Conservation (phyloP, 2,113 vertebrate species). For the Tinamus guttatus region DNA sequence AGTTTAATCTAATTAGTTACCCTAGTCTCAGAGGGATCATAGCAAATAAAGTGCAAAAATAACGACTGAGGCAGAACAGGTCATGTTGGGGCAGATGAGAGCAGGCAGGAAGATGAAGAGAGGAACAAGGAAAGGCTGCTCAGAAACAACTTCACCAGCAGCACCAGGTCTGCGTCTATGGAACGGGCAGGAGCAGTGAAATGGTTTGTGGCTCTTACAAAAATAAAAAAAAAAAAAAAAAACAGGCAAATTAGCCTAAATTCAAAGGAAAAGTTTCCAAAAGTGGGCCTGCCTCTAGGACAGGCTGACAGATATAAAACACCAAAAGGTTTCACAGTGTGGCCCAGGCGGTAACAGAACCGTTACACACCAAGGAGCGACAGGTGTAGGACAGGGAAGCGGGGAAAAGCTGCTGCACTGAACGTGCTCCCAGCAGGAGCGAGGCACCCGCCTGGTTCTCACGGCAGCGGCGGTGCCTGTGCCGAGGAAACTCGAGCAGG, state of each 20-base stretch:
- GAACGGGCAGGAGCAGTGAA: neutral
- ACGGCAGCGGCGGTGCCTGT: neutral
- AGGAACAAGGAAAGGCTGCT: neutral
- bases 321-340: neutral
- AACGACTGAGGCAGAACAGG: neutral
- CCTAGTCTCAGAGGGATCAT: neutral
- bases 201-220: neutral
- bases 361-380: neutral
- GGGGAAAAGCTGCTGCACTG: neutral
- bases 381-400: neutral
- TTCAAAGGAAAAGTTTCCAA: neutral
- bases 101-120: neutral
- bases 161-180: neutral
- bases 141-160: neutral
- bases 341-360: neutral
- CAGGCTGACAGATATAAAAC: neutral
- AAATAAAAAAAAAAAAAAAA: neutral
- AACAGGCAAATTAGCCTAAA: neutral
- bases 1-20: neutral
- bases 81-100: neutral
- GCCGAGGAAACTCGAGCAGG: neutral
- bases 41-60: neutral
- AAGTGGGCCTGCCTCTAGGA: neutral
- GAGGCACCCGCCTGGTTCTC: neutral
- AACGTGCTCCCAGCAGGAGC: neutral